Percentiles rank a stretch among this genome's conserved stretches.
phyloP scores from a whole-genome alignment of 2,797 vertebrate species.

The Urophycis tenuis region DNA sequence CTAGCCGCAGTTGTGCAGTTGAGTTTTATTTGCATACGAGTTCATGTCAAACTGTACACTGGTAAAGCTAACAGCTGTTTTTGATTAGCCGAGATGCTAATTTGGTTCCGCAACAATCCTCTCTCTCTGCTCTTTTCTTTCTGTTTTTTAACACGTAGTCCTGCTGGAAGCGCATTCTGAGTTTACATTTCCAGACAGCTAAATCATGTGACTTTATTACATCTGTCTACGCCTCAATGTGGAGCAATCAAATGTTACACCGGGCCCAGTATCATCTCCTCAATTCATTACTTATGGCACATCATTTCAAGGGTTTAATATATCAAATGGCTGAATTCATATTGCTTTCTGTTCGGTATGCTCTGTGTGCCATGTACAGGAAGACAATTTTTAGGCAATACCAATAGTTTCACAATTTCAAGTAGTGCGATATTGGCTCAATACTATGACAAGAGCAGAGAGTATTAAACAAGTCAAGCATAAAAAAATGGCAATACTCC shows the following conservation, averaged over 20 bases:
- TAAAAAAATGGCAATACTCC: not conserved
- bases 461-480: not conserved
- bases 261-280: slow-evolving; percentile 40
- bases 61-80: slow-evolving; percentile 29
- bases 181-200: slow-evolving; percentile 45
- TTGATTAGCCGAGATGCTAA: slow-evolving; percentile 45
- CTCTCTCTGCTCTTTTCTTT: slow-evolving; percentile 22
- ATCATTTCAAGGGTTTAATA: slow-evolving; percentile 30
- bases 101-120: slow-evolving; percentile 21
- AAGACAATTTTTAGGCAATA: not conserved
- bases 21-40: not conserved
- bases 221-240: slow-evolving; percentile 40
- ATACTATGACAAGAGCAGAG: not conserved
- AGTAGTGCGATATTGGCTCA: not conserved
- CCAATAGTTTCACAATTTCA: not conserved
- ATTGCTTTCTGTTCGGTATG: not conserved
- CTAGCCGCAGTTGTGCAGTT: too few relatives aligned
- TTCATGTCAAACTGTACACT: not conserved
- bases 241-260: slow-evolving; percentile 43
- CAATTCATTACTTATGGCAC: slow-evolving; percentile 45
- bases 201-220: slow-evolving; percentile 51
- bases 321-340: slow-evolving; percentile 21
- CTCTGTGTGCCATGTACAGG: not conserved
- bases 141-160: slow-evolving; percentile 16
- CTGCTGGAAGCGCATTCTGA: slow-evolving; percentile 35